These are phyloP conservation scores for Pandemis heparana DNA, from an alignment of 2,888 invertebrate species.

Conservation along the genomic window DNA sequence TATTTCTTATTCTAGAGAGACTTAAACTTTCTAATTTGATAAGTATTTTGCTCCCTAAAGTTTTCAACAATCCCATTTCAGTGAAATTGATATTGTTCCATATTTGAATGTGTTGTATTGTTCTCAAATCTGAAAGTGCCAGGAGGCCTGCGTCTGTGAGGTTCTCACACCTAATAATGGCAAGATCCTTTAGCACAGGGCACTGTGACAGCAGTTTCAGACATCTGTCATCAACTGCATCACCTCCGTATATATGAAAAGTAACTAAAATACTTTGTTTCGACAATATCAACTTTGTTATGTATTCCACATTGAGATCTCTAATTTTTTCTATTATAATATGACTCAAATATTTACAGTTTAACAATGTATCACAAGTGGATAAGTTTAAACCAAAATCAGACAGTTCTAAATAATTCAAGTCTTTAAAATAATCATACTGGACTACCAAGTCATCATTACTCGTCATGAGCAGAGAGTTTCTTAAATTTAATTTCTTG, in stretches of 20 bases:
- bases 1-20: constrained; percentile 72
- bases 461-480: constrained; percentile 65
- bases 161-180: constrained; percentile 74
- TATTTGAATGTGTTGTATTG: constrained; percentile 69
- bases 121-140: constrained; percentile 60
- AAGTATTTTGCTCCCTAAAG: constrained; percentile 64
- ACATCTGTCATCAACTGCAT: constrained; percentile 69
- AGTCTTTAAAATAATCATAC: constrained; percentile 66
- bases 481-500: constrained; percentile 71
- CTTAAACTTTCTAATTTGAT: constrained; percentile 70
- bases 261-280: constrained; percentile 65
- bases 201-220: constrained; percentile 69
- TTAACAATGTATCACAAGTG: constrained; percentile 69
- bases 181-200: constrained; percentile 66
- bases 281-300: constrained; percentile 64
- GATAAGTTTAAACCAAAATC: constrained; percentile 72
- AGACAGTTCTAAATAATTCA: constrained; percentile 68
- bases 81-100: constrained; percentile 78
- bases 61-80: constrained; percentile 64
- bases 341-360: constrained; percentile 67
- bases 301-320: constrained; percentile 64
- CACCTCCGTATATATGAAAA: constrained; percentile 74
- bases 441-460: constrained; percentile 62
- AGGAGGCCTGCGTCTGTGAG: constrained; percentile 72
- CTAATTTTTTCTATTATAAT: constrained; percentile 78